Percentiles rank a stretch among this genome's conserved stretches.
Conservation (phyloP, 1,140 invertebrate species). For the Lerema accius region DNA sequence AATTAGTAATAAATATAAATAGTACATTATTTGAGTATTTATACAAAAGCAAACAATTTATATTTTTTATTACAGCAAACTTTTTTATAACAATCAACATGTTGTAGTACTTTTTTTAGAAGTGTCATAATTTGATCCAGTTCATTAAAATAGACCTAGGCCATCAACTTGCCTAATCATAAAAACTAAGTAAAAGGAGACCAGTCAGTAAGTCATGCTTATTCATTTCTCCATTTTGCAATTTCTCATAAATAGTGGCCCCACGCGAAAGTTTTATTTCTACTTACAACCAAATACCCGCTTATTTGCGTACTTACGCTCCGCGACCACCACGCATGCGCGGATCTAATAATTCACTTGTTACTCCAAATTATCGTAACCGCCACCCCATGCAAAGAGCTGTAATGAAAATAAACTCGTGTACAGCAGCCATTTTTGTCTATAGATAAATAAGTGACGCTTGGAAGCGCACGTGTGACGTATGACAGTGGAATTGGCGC, state of each 20-base stretch:
- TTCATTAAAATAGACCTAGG: constrained; percentile 7
- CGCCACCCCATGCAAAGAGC: constrained; percentile 69
- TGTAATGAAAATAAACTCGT: constrained; percentile 64
- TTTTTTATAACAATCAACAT: no score
- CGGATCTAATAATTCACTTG: constrained; percentile 71
- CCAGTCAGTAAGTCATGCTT: constrained; percentile 16
- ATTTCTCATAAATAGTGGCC: constrained; percentile 41
- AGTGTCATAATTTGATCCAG: no score
- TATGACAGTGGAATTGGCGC: constrained; percentile 44
- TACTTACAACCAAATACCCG: constrained; percentile 39
- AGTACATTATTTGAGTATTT: no score
- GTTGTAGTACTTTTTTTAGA: no score
- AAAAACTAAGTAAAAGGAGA: constrained; percentile 16
- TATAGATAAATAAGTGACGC: constrained; percentile 63
- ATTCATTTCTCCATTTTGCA: constrained; percentile 33
- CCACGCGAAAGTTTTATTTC: constrained; percentile 66
- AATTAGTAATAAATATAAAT: no score
- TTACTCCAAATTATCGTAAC: constrained; percentile 65
- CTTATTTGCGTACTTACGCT: constrained; percentile 61
- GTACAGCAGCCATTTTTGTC: constrained; percentile 54
- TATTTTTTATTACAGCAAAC: no score
- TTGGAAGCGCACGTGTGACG: constrained; percentile 55
- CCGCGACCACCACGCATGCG: constrained; percentile 75
- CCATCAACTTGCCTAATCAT: neutral
- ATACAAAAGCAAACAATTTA: no score